These are phyloP conservation scores for Salpingus planirostris DNA, from an alignment of 2,888 invertebrate species.

Conservation along the genomic window DNA sequence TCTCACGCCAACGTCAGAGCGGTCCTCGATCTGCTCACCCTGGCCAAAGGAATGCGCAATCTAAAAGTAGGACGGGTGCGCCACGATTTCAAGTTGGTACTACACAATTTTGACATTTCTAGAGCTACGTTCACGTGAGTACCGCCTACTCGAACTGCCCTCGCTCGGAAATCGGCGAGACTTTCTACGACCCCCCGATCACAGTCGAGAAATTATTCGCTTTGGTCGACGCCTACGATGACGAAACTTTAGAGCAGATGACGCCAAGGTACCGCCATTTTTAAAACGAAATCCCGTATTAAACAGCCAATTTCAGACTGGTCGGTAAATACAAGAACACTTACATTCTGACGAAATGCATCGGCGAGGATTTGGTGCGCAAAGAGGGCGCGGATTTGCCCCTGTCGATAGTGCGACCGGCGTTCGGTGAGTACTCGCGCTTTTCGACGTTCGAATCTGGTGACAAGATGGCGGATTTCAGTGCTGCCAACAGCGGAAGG, in stretches of 20 bases:
- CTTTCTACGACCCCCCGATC: conserved; percentile 2
- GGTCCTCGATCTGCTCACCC: neutral
- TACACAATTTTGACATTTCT: no score
- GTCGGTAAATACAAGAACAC: conserved; percentile 57
- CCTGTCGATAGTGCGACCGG: conserved; percentile 57
- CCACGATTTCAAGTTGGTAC: no score
- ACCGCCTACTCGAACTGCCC: neutral
- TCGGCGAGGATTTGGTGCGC: conserved; percentile 54
- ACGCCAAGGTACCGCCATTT: conserved; percentile 11
- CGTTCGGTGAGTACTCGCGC: conserved; percentile 41
- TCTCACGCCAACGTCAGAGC: neutral
- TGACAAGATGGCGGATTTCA: no score
- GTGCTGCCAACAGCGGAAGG: conserved; percentile 25
- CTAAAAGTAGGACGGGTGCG: no score
- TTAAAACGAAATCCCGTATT: neutral
- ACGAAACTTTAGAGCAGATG: neutral
- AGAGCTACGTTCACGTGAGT: neutral
- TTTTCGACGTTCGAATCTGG: neutral
- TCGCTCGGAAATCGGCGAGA: neutral
- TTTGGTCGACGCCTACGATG: conserved; percentile 1
- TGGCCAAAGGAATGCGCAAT: neutral
- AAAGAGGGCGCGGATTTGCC: conserved; percentile 49
- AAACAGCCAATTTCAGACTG: conserved; percentile 31
- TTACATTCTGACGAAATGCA: conserved; percentile 63
- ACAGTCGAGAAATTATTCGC: neutral